Evolutionary conservation across 1,140 invertebrate genomes (phyloP), one percentile per base, ranked within the genome.

Genomic region (Danaus melanippus): DNA sequence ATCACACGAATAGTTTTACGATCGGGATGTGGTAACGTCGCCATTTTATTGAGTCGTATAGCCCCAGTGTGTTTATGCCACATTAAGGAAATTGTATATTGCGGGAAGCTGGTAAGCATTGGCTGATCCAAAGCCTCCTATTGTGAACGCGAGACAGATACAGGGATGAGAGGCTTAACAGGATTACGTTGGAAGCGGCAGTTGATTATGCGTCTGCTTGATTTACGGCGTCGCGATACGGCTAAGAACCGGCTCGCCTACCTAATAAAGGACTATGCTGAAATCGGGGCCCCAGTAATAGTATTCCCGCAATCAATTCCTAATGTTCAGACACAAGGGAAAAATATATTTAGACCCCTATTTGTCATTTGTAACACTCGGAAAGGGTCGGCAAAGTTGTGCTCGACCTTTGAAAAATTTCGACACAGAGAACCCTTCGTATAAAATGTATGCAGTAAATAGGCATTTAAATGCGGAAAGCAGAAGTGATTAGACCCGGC

Each of bases 221-320:
- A 86, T 86, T 86, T 86, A 86, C 76, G 79, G 72, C 73, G 79
- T 79, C 74, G 74, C 75, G 74, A 80, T 78, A 82, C 74, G 64
- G 72, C 62, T 60, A 67, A 62, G 68, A 57, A 64, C 58, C 71
- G 63, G 74, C 72, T 68, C 73, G 63, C 69, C 69, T 74, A 64
- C 69, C 70, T 76, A 74, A 71, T 73, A 69, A 67, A 69, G 60
- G 48, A 49, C 52, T 56, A 46, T 57, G 48, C 57, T 65, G 64
- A 70, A 74, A 77, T 74, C 69, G 67, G 62, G 71, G 21, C 21
- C 21, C 2, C 21, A 5, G 21, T 32, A 32, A 32, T 32, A 32
- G 21, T 62, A 63, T 67, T 66, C 64, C 72, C 11, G 72, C 69
- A 80, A 82, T 82, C 76, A 79, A 74, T 72, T 70, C 54, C 56